Evolutionary conservation across 2,113 vertebrate species (phyloP), one percentile per base, ranked within the genome.

Genomic region (Sigmodon hispidus): DNA sequence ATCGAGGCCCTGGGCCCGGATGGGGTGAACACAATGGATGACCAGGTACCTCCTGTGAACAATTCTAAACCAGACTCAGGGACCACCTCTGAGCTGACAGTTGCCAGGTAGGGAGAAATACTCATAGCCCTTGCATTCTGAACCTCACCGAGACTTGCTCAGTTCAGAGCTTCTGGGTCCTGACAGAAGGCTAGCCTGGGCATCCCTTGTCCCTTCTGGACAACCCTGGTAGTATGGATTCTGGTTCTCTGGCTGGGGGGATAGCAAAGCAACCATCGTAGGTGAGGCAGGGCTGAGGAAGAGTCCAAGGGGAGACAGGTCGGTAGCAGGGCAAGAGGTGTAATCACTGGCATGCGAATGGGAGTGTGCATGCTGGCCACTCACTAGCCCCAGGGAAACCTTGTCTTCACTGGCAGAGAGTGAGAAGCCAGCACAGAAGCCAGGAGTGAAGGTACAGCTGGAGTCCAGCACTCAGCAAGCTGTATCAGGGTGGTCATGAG

Each of bases 1-100:
- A 99, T 99, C 0, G 98, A 99, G 45, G 98, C 99, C 4, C 98
- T 99, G 97, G 99, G 99, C 31, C 98, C 99, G 0, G 99, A 99
- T 0, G 99, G 99, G 21, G 99, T 99, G 21, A 99, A 99, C 98
- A 99, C 99, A 96, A 99, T 99, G 99, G 99, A 99, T 0, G 99
- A 99, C 96, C 99, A 99, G 99, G 99, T 99, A 97, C 4, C 7
- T 59, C 2, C 3, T 5, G 0, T 22, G 15, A 26, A 17, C 69
- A 36, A 40, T 0, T 0, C 34, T 11, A 22, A n/a, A 80, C 19
- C 16, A 2, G 76, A 22, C 13, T 0, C 0, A 2, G 55, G 61
- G 67, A 21, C 43, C 22, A 19, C 22, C 43, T 55, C 0, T 0
- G 52, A 36, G 16, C 4, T 75, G 12, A 6, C 5, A 15, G 0